Evolutionary conservation across 2,797 vertebrate genomes (phyloP).

Genomic region (Oophaga sylvatica): DNA sequence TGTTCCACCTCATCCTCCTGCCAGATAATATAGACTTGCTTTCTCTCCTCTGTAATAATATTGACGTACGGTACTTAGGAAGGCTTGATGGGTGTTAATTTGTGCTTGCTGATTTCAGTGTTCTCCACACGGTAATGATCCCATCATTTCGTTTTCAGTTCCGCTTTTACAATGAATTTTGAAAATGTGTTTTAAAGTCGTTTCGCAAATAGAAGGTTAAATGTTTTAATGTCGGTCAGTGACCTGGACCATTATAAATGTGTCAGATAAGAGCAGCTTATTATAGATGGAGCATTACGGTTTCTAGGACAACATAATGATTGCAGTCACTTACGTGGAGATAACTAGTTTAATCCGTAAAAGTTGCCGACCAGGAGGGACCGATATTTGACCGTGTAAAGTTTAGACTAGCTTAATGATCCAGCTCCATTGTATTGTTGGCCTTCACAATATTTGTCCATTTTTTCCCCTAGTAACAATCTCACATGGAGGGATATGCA

Average conservation of each 20-base stretch:
- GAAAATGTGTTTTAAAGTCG: background rate
- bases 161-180: background rate
- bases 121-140: background rate
- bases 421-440: background rate
- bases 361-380: too few species aligned
- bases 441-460: background rate
- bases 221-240: background rate
- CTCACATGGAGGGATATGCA: slow-evolving; percentile 99
- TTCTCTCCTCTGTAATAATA: background rate
- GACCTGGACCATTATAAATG: background rate
- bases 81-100: slow-evolving; percentile 2
- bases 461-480: slow-evolving; percentile 79
- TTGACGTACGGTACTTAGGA: background rate
- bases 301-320: slow-evolving; percentile 18
- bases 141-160: background rate
- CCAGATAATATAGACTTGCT: background rate
- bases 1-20: background rate
- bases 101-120: background rate
- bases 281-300: background rate
- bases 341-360: background rate
- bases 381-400: background rate
- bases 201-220: background rate
- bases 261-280: background rate
- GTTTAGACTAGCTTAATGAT: background rate
- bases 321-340: background rate